Evolutionary conservation across 1,140 invertebrate genomes (phyloP).

Genomic region (Pteromalus puparum): DNA sequence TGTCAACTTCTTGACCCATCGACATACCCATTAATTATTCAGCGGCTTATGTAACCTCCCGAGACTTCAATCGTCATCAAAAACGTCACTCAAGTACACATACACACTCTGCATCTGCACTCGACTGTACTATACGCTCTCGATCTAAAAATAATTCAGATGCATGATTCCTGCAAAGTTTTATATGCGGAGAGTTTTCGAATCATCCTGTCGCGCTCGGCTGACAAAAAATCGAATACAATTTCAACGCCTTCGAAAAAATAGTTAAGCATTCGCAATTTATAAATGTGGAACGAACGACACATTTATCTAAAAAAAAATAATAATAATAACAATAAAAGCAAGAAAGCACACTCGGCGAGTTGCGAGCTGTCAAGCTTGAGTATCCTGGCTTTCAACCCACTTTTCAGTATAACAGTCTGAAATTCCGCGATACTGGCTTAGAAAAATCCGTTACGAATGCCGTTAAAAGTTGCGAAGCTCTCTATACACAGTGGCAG

Average conservation of each 20-base stretch:
- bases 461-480: conserved; percentile 48
- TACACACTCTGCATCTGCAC: not conserved
- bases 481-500: not conserved
- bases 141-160: conserved; percentile 1
- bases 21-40: conserved; percentile 15
- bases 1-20: conserved; percentile 25
- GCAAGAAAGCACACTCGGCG: not conserved
- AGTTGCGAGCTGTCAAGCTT: conserved; percentile 21
- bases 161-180: not conserved
- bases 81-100: conserved; percentile 13
- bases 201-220: no score
- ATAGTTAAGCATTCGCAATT: not conserved
- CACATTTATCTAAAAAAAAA: not conserved
- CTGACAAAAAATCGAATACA: no score
- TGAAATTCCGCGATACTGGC: conserved; percentile 37
- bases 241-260: no score
- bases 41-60: conserved; percentile 26
- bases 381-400: conserved; percentile 36
- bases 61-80: conserved; percentile 25
- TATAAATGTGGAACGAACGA: not conserved
- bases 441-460: conserved; percentile 50
- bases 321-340: not conserved
- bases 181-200: not conserved
- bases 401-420: conserved; percentile 23
- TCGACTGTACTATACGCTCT: not conserved